phyloP scores from a whole-genome alignment of 2,888 invertebrate species.

The Chrysodeixis includens region DNA sequence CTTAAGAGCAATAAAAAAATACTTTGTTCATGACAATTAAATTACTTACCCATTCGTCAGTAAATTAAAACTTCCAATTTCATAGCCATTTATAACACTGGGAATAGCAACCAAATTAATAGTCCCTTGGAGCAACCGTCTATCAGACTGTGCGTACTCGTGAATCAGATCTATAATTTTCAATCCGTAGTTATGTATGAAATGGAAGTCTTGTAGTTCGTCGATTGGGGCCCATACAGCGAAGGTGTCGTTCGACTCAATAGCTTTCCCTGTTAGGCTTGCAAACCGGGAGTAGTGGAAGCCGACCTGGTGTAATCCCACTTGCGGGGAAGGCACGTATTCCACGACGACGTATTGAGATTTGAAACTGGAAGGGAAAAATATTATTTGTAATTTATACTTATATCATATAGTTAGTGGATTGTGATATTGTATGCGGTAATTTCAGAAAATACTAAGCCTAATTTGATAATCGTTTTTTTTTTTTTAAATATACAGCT shows the following conservation, averaged over 20 bases:
- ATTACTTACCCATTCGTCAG: constrained; percentile 80
- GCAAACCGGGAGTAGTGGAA: constrained; percentile 79
- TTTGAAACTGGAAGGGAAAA: constrained; percentile 65
- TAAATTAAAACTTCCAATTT: constrained; percentile 82
- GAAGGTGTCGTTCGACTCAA: constrained; percentile 71
- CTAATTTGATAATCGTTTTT: too few species aligned
- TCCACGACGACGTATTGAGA: constrained; percentile 69
- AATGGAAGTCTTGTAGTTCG: constrained; percentile 70
- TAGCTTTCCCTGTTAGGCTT: constrained; percentile 59
- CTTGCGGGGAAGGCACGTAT: constrained; percentile 82
- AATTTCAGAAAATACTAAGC: too few species aligned
- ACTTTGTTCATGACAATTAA: accelerated
- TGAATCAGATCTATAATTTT: constrained; percentile 75
- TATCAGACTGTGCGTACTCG: constrained; percentile 70
- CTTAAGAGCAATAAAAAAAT: too few species aligned
- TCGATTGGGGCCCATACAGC: constrained; percentile 77
- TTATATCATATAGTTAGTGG: too few species aligned
- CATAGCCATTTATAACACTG: constrained; percentile 74
- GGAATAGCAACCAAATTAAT: constrained; percentile 83
- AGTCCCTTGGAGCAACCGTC: constrained; percentile 74
- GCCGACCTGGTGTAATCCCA: constrained; percentile 78
- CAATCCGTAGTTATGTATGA: constrained; percentile 74
- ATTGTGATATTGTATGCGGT: too few species aligned
- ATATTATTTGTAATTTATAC: too few species aligned
- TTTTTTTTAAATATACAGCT: too few species aligned